A percentile compares a stretch with the other conserved stretches of the same genome.
Evolutionary conservation across 2,113 vertebrate species (phyloP).

Genomic region (Hemichromis elongatus): DNA sequence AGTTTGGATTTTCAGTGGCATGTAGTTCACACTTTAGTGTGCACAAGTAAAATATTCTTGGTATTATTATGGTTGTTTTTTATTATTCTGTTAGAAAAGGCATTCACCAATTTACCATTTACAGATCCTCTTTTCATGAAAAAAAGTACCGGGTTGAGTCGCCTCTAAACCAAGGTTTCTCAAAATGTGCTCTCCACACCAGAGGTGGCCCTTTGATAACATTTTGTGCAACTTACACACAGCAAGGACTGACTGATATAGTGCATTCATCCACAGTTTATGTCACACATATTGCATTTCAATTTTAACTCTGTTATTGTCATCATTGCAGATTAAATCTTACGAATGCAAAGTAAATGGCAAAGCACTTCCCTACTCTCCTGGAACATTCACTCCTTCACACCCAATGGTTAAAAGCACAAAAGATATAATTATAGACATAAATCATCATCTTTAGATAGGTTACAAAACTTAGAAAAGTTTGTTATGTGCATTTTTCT

Average conservation of each 20-base stretch:
- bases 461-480: not conserved
- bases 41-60: not conserved
- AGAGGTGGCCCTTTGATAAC: not conserved
- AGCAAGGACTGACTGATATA: rapidly evolving
- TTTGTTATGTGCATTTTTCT: not conserved
- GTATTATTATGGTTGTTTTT: not conserved
- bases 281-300: not conserved
- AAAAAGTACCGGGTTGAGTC: not conserved
- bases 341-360: not conserved
- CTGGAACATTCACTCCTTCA: not conserved
- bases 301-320: not conserved
- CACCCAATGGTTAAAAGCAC: not conserved
- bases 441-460: not conserved
- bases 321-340: not conserved
- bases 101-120: too few relatives aligned
- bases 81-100: not conserved
- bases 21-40: not conserved
- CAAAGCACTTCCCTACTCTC: not conserved
- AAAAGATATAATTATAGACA: not conserved
- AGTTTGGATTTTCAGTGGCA: not conserved
- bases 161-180: not conserved
- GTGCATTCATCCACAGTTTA: not conserved
- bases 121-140: not conserved
- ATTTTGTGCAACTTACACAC: not conserved
- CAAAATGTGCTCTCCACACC: rapidly evolving